Evolutionary conservation across 2,888 invertebrate species (phyloP).

Genomic region (Parapristionchus giblindavisi): DNA sequence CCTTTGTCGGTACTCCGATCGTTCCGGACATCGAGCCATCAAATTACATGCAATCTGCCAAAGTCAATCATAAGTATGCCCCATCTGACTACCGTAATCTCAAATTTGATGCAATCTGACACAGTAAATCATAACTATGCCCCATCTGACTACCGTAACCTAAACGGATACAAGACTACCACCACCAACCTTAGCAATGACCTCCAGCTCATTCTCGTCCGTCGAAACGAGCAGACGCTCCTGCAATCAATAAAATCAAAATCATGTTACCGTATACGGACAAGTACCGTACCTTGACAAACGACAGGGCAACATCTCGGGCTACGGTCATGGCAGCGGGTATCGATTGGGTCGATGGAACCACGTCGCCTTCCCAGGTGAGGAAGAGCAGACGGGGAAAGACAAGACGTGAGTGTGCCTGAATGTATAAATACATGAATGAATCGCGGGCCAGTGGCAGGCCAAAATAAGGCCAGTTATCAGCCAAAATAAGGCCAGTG

Average conservation of each 20-base stretch:
- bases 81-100: neutral
- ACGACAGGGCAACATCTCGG: neutral
- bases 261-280: neutral
- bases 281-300: neutral
- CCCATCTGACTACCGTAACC: neutral
- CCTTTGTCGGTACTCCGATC: constrained; percentile 6
- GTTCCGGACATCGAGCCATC: constrained; percentile 27
- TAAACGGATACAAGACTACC: neutral
- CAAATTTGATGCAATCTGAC: constrained; percentile 18
- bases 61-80: neutral
- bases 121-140: neutral
- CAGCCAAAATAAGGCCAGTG: too few relatives aligned
- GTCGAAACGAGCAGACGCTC: neutral
- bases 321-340: neutral
- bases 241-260: neutral
- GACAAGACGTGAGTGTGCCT: constrained; percentile 23
- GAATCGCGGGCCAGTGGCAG: neutral
- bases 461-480: too few relatives aligned
- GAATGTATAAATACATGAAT: neutral
- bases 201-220: constrained; percentile 13
- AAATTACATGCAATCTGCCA: constrained; percentile 15
- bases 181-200: neutral
- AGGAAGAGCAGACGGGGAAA: constrained; percentile 28
- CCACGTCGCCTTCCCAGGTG: constrained; percentile 18
- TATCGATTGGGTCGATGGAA: neutral